Conservation (phyloP, 2,797 vertebrate species). For the Chloroceryle amazona region DNA sequence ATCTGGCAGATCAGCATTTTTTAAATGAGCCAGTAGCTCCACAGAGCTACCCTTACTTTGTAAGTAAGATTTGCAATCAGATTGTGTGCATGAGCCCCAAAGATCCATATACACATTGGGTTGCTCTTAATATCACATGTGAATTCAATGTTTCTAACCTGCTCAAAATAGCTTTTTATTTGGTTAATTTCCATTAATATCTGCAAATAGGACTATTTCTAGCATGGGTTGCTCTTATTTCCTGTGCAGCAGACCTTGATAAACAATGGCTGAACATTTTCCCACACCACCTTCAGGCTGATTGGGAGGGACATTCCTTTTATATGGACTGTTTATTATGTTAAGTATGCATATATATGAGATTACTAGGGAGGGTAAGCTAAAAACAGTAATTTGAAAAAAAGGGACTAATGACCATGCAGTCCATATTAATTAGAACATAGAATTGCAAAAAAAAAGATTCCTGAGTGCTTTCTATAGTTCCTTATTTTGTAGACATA, state of each 20-base stretch:
- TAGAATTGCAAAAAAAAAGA: background rate
- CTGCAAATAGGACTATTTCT: background rate
- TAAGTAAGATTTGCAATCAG: background rate
- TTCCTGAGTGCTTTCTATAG: background rate
- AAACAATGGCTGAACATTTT: background rate
- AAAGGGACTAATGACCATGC: background rate
- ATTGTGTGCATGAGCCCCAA: background rate
- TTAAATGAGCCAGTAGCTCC: background rate
- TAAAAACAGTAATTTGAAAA: background rate
- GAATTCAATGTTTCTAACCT: background rate
- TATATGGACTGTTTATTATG: background rate
- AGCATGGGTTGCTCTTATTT: background rate
- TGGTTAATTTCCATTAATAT: background rate
- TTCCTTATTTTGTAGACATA: background rate
- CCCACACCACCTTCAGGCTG: background rate
- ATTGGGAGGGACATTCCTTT: background rate
- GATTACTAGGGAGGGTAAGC: background rate
- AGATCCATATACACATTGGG: background rate
- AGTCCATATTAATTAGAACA: background rate
- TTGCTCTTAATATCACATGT: background rate
- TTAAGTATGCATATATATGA: background rate
- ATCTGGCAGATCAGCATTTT: background rate
- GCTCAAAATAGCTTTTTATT: background rate
- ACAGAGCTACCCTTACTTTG: background rate
- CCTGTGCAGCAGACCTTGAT: constrained; percentile 25